A percentile compares a stretch with the other conserved stretches of the same genome.
phyloP scores from a whole-genome alignment of 1,140 invertebrate species.

The Drosophila quadrilineata region DNA sequence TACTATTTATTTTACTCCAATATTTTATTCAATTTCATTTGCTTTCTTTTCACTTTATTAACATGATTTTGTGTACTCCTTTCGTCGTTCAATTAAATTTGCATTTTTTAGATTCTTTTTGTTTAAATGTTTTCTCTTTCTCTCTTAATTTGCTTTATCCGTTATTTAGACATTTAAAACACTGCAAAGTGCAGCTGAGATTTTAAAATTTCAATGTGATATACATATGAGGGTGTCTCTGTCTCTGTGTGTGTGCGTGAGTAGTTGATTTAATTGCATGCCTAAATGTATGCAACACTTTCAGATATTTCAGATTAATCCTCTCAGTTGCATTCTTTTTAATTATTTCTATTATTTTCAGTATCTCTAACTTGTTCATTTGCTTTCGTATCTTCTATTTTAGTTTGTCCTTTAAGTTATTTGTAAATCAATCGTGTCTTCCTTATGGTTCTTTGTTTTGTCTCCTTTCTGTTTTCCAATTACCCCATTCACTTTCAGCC shows the following conservation, averaged over 20 bases:
- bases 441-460: not conserved
- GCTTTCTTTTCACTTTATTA: too few species aligned
- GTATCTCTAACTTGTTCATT: not conserved
- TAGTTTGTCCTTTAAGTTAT: not conserved
- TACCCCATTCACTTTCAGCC: not conserved
- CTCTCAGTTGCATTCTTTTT: not conserved
- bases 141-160: constrained; percentile 41
- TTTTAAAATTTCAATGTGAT: constrained; percentile 62
- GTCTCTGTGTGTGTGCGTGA: constrained; percentile 6
- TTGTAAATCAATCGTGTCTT: not conserved
- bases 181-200: constrained; percentile 66
- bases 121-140: constrained; percentile 2
- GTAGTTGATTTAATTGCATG: constrained; percentile 2
- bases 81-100: constrained; percentile 43
- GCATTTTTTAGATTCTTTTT: constrained; percentile 37
- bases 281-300: constrained; percentile 25
- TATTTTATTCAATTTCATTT: constrained; percentile 37
- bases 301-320: not conserved
- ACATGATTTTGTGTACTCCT: constrained; percentile 15
- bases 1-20: constrained; percentile 44
- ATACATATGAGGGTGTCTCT: constrained; percentile 23
- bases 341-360: too few species aligned
- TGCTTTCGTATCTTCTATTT: not conserved
- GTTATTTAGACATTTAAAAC: constrained; percentile 72
- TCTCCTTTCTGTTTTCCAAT: not conserved